Evolutionary conservation across 2,797 vertebrate species (phyloP), one percentile per base, ranked within the genome.

Genomic region (Borostomias antarcticus): DNA sequence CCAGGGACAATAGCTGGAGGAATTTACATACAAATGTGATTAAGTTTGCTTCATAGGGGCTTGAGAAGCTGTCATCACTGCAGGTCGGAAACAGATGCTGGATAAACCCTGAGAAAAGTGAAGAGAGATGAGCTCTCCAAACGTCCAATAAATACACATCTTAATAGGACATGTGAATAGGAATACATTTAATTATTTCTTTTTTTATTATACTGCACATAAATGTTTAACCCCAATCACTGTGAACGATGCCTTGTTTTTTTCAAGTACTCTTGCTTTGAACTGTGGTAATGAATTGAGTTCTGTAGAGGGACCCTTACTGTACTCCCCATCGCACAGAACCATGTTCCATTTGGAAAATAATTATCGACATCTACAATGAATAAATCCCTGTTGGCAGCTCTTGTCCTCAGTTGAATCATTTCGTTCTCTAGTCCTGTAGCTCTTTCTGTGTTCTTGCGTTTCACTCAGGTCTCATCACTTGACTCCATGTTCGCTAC

Each of bases 161-260:
- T 62, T 40, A 58, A 56, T 70, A 30, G 52, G 10, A 62, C 17
- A 47, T 53, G 21, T 30, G 25, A 35, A 28, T 8, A 25, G 19
- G 35, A 64, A 62, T n/a, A 65, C 23, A 60, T 23, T 29, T 26
- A 50, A 35, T n/a, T n/a, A 56, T 4, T 33, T 45, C 66, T 57
- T 47, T 66, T 58, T 35, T 60, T 35, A 54, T 43, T 65, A 30
- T 32, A 23, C 56, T 59, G 30, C 47, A 52, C 56, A 25, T 5
- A 72, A 50, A 53, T 17, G 21, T 26, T 40, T 64, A 52, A 62
- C 69, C 66, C 65, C 47, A 29, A 64, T 60, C 74, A 65, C 74
- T 76, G 74, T 66, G 69, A 71, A 57, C 37, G 29, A 63, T 30
- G 56, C n/a, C 35, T 57, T 64, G 53, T 30, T 43, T 40, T 26